Evolutionary conservation across 2,113 vertebrate species (phyloP).

Genomic region (Sialia sialis): DNA sequence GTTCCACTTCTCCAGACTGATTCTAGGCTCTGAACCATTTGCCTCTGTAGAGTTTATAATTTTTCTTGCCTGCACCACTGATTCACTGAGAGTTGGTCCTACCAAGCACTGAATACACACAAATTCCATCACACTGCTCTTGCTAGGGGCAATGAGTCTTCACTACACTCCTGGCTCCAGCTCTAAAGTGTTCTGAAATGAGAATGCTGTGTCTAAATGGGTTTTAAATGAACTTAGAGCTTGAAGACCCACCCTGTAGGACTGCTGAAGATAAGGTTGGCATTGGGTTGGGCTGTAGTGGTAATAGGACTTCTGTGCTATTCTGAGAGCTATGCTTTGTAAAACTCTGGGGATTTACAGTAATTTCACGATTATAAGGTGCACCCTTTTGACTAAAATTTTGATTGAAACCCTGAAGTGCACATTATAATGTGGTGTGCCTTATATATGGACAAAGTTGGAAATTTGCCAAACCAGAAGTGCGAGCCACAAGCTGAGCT

Average conservation of each 20-base stretch:
- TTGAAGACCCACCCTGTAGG: background rate
- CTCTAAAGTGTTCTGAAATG: background rate
- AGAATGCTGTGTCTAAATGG: background rate
- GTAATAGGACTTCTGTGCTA: no score
- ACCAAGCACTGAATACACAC: background rate
- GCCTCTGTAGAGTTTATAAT: background rate
- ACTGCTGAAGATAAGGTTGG: background rate
- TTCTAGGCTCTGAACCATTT: background rate
- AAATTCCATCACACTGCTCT: background rate
- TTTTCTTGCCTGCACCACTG: background rate
- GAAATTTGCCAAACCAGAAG: no score
- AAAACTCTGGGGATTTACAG: background rate
- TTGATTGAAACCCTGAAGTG: no score
- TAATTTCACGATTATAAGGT: no score
- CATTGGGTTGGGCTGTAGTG: background rate
- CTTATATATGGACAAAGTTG: no score
- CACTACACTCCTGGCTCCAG: background rate
- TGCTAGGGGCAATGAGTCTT: accelerated
- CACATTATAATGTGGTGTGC: no score
- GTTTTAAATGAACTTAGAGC: background rate
- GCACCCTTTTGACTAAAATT: no score
- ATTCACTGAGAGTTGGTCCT: background rate
- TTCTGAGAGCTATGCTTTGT: background rate
- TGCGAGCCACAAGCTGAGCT: no score
- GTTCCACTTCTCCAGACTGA: background rate